Evolutionary conservation across 2,888 invertebrate species (phyloP), one percentile per base, ranked within the genome.

Genomic region (Drosophila helvetica): DNA sequence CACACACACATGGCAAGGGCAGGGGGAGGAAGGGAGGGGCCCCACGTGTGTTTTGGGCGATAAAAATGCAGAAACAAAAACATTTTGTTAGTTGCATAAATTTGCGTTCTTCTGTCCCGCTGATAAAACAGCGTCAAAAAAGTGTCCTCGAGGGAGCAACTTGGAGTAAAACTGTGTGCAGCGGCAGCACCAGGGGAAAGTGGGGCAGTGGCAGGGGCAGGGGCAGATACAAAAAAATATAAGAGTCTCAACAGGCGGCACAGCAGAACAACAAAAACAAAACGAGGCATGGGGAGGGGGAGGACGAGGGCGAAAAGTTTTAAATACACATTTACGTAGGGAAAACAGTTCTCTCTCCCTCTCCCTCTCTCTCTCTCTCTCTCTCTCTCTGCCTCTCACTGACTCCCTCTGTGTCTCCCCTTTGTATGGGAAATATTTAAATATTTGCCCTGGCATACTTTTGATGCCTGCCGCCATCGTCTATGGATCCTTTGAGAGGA

Each of bases 81-180:
- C 74, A 86, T 84, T 81, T 84, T 78, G 80, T 78, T 84, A 76
- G 84, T 85, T 86, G 83, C 84, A 83, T 84, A 84, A 86, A 84
- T 84, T 84, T 79, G n/a, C 55, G 68, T 57, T 67, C 46, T 25
- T 57, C 52, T 58, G 46, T 51, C 48, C 65, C 79, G 51, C 80
- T 58, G 85, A 85, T 87, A 85, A 86, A 74, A 66, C 54, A 73
- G 74, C 74, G 68, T 63, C 74, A 74, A 74, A 84, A 86, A 85
- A 87, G 86, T 80, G 86, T 85, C 83, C 75, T 62, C 86, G 53
- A 53, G 88, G 85, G 85, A 85, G 79, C 88, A 83, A 81, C 85
- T 85, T 75, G 22, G 27, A 61, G 50, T 58, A 54, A 74, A 80
- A 74, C 74, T 72, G 78, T 72, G 78, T 75, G 77, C 72, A 62